Percentiles rank a stretch among this genome's conserved stretches.
Conservation (phyloP, 2,797 vertebrate genomes). For the Peromyscus attwateri region DNA sequence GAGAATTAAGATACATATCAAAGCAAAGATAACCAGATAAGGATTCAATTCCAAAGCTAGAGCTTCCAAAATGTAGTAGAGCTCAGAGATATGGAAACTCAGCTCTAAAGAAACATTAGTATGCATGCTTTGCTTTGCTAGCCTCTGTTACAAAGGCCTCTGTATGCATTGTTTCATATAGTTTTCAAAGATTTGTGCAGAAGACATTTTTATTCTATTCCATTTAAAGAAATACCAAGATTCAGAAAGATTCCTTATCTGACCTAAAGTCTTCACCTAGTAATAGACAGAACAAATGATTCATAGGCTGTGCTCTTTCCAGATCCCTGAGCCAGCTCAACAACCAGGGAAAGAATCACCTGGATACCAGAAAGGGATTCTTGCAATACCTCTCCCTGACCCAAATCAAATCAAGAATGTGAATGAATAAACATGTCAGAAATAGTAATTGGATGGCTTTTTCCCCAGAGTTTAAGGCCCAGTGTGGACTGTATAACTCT, state of each 20-base stretch:
- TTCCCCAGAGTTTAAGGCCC: constrained; percentile 18
- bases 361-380: neutral
- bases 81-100: neutral
- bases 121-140: neutral
- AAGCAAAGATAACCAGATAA: neutral
- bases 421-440: neutral
- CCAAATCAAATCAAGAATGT: neutral
- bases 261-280: neutral
- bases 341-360: neutral
- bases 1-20: neutral
- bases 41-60: neutral
- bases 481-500: neutral
- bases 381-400: neutral
- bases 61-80: constrained; percentile 14
- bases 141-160: neutral
- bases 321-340: neutral
- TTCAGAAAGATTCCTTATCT: neutral
- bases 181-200: neutral
- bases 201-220: neutral
- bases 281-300: neutral
- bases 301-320: neutral
- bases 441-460: neutral
- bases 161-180: neutral
- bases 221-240: neutral
- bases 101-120: neutral